Evolutionary conservation across 2,888 invertebrate species (phyloP), one percentile per base, ranked within the genome.

Genomic region (Morpho deidamia): DNA sequence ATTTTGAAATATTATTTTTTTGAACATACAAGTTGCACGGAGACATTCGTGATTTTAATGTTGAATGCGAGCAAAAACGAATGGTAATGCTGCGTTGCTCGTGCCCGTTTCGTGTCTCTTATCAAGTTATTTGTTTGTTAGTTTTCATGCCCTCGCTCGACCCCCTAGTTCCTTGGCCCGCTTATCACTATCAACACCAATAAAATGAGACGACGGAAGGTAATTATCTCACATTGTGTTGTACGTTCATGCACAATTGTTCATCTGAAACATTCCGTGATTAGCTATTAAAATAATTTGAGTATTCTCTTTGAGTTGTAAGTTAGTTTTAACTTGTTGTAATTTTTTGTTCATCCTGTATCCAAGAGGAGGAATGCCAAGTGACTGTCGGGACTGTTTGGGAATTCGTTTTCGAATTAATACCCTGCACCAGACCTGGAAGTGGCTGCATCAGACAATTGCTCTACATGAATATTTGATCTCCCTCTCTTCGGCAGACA

Each of bases 391-490:
- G 83, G 95, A 95, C 85, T 95, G 95, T 93, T 91, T 96, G 92
- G 95, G 95, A 92, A 94, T 96, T 91, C 94, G 96, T 90, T 93
- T 92, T 92, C 95, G 96, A 91, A 94, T 95, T 87, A 95, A 94
- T 90, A 92, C 93, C 90, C 93, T 96, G 89, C 96, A 96, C 90
- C 96, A 96, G 90, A 97, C 96, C 80, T 96, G 95, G 95, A 96
- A 96, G 96, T 97, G 96, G 96, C 91, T 97, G 83, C 96, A 97
- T 83, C 96, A 96, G 85, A 97, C 96, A 65, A 94, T 95, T 74
- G 94, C 94, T 71, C 92, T 96, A 59, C 96, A 97, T 92, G 95
- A 96, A 74, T 96, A 96, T 76, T 91, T 97, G 73, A 95, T 96
- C 86, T 93, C 95, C 69, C 92, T 95, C 71, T 94, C 94, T 63